Evolutionary conservation across 2,797 vertebrate genomes (phyloP), one percentile per base, ranked within the genome.

Genomic region (Euthynnus affinis): DNA sequence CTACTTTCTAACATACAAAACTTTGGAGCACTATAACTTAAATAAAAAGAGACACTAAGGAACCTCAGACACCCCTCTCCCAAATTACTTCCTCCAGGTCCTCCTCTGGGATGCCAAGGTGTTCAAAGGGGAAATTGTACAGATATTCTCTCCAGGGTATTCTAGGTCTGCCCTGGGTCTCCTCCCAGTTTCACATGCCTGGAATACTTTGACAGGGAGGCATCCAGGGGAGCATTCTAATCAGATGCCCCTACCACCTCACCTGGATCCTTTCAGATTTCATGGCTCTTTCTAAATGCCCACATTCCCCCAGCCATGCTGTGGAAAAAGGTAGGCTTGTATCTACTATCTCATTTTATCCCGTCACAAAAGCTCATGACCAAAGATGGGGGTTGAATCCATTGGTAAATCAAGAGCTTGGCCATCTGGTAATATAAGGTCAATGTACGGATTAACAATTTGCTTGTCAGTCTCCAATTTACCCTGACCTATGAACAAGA

Each of bases 1-100:
- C n/a, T 15, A 40, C 52, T 58, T 52, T 81, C 44, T 3, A 49
- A 44, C 27, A 65, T 15, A 65, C 7, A 51, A 27, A 27, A 51
- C 14, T 25, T 66, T 20, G 7, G 4, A 27, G 3, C n/a, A 18
- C n/a, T 57, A 23, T 3, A 53, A 74, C 22, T n/a, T 64, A 8
- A 25, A 23, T 15, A 14, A 34, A 69, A 29, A 48, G 12, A 29
- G 2, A 46, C 1, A n/a, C 7, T 27, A 17, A 17, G 18, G 23
- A 64, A 52, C 22, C 27, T 46, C 18, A 49, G 3, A 40, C 2
- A 0, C 2, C 23, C 2, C 25, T 37, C 29, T 27, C 5, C 1
- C 9, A 3, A 18, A 9, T 20, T 29, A 58, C 14, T 29, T 46
- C 15, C 22, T 55, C 40, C 51, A 57, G 20, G 17, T 68, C 25